Base-by-base conservation (phyloP, 2,113 vertebrate genomes). In the Erinaceus europaeus region DNA sequence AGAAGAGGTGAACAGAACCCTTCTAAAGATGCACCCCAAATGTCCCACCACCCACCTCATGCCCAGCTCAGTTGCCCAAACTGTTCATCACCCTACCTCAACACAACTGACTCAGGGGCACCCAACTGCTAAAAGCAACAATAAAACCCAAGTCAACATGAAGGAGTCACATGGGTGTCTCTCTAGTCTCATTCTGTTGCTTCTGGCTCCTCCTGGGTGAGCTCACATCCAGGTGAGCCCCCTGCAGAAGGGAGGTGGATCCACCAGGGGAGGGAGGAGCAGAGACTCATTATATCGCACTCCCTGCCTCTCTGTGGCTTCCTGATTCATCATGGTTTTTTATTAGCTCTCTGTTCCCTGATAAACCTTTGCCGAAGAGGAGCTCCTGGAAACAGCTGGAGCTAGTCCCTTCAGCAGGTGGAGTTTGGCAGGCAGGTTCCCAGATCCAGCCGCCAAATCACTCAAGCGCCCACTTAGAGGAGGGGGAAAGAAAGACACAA, bases 241-340 rank as follows among this genome's bases (percentile, higher is more conserved):
- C 1, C 0, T 27, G 10, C 38, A 65, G 55, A 68, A n/a, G 2
- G 62, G 27, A 34, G 34, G 29, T 4, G 50, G 15, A 18, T 38
- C 14, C 9, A 0, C 32, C 13, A 0, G 18, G 20, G 20, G 40
- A 10, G 15, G 20, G 21, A 6, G 12, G 59, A n/a, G 34, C 9
- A 42, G 64, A 86, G 40, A 71, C 44, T 42, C 57, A 38, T 91
- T 82, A 21, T 18, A 29, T 11, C 0, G 5, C n/a, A 42, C 34
- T 12, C 27, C 75, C 72, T n/a, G 17, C 44, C n/a, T 73, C 38
- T 48, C 52, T 52, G 59, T 64, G 0, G 55, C 64, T 40, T 88
- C 91, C 94, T 93, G 93, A 94, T 88, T 90, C 94, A 94, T 91
- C 85, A 79, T 44, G 67, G 76, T 90, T 93, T 95, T 89, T 90